Conservation (phyloP, 2,888 invertebrate genomes). For the Camptogramma bilineatum region DNA sequence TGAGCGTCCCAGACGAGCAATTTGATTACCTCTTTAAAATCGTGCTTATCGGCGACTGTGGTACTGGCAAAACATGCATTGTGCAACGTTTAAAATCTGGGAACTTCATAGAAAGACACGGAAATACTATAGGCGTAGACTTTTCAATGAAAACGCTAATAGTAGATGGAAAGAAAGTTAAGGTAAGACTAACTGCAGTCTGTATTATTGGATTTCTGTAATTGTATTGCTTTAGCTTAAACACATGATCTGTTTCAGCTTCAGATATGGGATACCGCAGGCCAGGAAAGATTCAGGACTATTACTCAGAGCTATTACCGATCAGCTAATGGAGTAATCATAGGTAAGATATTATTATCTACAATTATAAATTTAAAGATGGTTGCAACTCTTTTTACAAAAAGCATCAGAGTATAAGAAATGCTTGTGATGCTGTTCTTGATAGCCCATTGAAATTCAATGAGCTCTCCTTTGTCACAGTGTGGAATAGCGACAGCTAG, state of each 20-base stretch:
- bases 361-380: too few relatives aligned
- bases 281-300: conserved; percentile 97
- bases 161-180: conserved; percentile 97
- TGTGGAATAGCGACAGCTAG: too few relatives aligned
- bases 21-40: conserved; percentile 98
- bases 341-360: conserved; percentile 85
- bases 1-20: conserved; percentile 91
- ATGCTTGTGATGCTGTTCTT: too few relatives aligned
- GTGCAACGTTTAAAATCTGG: conserved; percentile 98
- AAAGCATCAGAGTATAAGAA: too few relatives aligned
- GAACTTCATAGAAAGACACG: conserved; percentile 97
- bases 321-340: conserved; percentile 98
- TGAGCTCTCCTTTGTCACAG: too few relatives aligned
- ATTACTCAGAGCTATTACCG: conserved; percentile 99
- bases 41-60: conserved; percentile 96
- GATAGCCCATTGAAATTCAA: too few relatives aligned
- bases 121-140: conserved; percentile 98
- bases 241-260: conserved; percentile 80
- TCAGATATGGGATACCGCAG: conserved; percentile 99
- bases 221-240: conserved; percentile 27
- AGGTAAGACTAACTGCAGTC: conserved; percentile 86
- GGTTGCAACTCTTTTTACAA: too few relatives aligned
- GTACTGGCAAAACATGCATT: conserved; percentile 96
- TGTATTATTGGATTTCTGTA: conserved; percentile 48
- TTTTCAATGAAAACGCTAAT: conserved; percentile 99